Conservation (phyloP, 2,113 vertebrate species). For the Rhipidura dahli region DNA sequence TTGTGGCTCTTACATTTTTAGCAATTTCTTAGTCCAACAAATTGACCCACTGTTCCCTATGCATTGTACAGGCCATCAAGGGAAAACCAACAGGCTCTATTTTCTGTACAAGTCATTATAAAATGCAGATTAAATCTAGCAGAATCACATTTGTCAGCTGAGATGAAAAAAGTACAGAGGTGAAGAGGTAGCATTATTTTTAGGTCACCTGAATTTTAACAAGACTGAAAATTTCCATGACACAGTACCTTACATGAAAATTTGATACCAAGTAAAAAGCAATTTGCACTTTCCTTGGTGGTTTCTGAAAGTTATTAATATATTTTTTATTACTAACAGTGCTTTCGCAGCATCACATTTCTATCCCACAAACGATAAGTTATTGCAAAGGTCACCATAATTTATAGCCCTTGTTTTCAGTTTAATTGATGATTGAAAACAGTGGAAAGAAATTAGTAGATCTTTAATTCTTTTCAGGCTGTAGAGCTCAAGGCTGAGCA, state of each 20-base stretch:
- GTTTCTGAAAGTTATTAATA: constrained; percentile 5
- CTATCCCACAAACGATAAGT: constrained; percentile 25
- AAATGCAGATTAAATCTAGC: background rate
- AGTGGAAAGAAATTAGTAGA: background rate
- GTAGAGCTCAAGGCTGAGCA: background rate
- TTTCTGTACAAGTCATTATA: background rate
- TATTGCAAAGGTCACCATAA: constrained; percentile 30
- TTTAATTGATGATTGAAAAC: constrained; percentile 39
- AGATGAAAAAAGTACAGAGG: background rate
- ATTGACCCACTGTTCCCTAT: background rate
- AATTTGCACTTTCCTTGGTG: constrained; percentile 46
- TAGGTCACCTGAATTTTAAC: constrained; percentile 21
- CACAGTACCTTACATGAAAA: background rate
- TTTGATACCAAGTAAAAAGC: constrained; percentile 44
- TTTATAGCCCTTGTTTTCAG: constrained; percentile 26
- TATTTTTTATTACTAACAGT: constrained; percentile 36
- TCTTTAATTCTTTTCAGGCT: background rate
- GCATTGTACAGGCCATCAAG: background rate
- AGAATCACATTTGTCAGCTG: background rate
- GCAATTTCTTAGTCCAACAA: background rate
- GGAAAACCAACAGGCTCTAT: background rate
- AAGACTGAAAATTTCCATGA: constrained; percentile 23
- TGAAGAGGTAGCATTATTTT: constrained; percentile 14
- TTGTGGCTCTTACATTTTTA: background rate
- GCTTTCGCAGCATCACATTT: constrained; percentile 5